Base-by-base conservation (phyloP, 2,113 vertebrate genomes). In the Galbula dea region DNA sequence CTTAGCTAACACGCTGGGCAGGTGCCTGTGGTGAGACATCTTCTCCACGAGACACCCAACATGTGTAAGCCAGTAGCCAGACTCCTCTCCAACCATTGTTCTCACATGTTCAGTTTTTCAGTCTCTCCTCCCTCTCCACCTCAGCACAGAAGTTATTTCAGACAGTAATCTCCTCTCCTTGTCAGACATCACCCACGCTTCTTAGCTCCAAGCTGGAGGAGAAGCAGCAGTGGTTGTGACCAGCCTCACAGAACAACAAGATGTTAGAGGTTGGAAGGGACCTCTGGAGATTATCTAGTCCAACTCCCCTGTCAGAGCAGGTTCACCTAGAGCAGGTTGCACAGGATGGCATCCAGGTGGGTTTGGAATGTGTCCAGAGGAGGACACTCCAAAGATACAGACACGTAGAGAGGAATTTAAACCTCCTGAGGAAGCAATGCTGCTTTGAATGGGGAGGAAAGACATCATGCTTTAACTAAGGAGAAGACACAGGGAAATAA, bases 41-140 rank as follows among this genome's bases (percentile, higher is more conserved):
- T 67, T 78, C 57, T 49, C 87, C 58, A 17, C 46, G 66, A 92
- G 90, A 89, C 71, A 78, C 81, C 62, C 93, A 81, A 82, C 2
- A 15, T 63, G 6, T 4, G 4, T 41, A 66, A 88, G 72, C 72
- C 65, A 26, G 45, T 23, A 66, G 11, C 68, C 87, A 62, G 66
- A 57, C 74, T 76, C 63, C 63, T 93, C 84, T 79, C 46, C 16
- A 30, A 71, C 82, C 0, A 0, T 18, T 4, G 9, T 18, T 55
- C 83, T 86, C 55, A 46, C 18, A 1, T 12, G 5, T n/a, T 52
- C 61, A 36, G 17, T 48, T 45, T 68, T 79, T 39, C 81, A 49
- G 61, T 46, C 43, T 45, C 15, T 12, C n/a, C 54, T 75, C 93
- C 86, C 30, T 77, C 80, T 95, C 83, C 29, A 66, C 61, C 67